Conservation (phyloP, 2,797 vertebrate genomes). For the Acanthis flammea region DNA sequence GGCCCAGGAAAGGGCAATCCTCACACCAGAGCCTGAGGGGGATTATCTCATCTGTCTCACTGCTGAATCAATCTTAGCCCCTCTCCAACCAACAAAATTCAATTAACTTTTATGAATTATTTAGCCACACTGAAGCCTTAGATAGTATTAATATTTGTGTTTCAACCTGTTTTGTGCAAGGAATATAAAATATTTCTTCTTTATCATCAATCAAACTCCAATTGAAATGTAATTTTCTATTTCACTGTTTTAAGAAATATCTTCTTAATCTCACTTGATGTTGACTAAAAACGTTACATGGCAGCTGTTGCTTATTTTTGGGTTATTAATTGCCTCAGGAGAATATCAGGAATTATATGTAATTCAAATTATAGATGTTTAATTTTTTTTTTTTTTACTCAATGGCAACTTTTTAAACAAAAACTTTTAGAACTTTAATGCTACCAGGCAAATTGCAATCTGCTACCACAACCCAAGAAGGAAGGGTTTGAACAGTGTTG, state of each 20-base stretch:
- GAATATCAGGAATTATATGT: slow-evolving; percentile 14
- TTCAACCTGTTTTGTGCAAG: background rate
- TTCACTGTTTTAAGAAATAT: background rate
- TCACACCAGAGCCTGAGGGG: background rate
- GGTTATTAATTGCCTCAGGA: slow-evolving; percentile 2
- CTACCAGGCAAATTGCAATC: slow-evolving; percentile 47
- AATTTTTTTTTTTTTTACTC: background rate
- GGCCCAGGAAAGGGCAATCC: background rate
- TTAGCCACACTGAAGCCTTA: background rate
- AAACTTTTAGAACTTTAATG: slow-evolving; percentile 46
- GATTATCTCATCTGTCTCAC: background rate
- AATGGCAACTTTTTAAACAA: slow-evolving; percentile 12
- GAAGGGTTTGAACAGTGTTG: slow-evolving; percentile 42
- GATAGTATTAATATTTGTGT: slow-evolving; percentile 33
- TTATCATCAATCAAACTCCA: background rate
- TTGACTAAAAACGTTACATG: background rate
- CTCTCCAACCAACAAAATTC: slow-evolving; percentile 37
- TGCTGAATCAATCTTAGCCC: background rate
- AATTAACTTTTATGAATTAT: slow-evolving; percentile 52
- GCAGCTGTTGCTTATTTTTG: slow-evolving; percentile 3
- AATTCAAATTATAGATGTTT: background rate
- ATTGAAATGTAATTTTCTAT: background rate
- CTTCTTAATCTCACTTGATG: background rate
- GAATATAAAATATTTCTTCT: background rate
- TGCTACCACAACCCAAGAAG: slow-evolving; percentile 28